Percentiles rank a stretch among this genome's conserved stretches.
Conservation (phyloP, 2,888 invertebrate genomes). For the Tiliacea aurago region DNA sequence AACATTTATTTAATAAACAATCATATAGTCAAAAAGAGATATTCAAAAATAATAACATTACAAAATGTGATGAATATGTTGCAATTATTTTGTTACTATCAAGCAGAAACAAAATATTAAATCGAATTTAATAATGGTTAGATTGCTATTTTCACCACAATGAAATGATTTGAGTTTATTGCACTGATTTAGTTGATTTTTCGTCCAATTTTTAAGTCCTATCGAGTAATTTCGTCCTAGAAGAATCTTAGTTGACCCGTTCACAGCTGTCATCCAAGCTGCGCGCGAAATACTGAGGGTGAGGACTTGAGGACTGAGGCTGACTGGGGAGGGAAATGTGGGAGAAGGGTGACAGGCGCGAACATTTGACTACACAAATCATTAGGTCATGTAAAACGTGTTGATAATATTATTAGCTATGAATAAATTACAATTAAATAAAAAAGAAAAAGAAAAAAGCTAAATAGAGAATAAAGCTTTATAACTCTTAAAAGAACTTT, state of each 20-base stretch:
- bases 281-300: slow-evolving; percentile 52
- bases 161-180: not conserved
- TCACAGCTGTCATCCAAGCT: slow-evolving; percentile 35
- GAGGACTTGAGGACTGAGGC: too few species aligned
- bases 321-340: slow-evolving; percentile 19
- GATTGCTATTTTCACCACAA: not conserved
- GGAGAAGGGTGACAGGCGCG: slow-evolving; percentile 30
- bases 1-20: not conserved
- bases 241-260: slow-evolving; percentile 45
- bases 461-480: too few species aligned
- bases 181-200: slow-evolving; percentile 27
- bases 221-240: slow-evolving; percentile 24
- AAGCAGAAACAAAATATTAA: not conserved
- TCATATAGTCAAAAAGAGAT: not conserved
- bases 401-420: not conserved
- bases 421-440: slow-evolving; percentile 8
- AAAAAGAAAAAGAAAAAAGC: too few species aligned
- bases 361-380: not conserved
- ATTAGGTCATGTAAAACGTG: too few species aligned
- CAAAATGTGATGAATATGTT: slow-evolving; percentile 29
- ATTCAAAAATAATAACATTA: slow-evolving; percentile 8
- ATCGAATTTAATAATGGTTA: not conserved
- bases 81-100: not conserved
- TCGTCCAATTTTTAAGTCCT: not conserved
- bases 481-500: too few species aligned